Percentiles rank a stretch among this genome's conserved stretches.
Conservation (phyloP, 2,797 vertebrate genomes). For the Oceanodroma leucorhoa region DNA sequence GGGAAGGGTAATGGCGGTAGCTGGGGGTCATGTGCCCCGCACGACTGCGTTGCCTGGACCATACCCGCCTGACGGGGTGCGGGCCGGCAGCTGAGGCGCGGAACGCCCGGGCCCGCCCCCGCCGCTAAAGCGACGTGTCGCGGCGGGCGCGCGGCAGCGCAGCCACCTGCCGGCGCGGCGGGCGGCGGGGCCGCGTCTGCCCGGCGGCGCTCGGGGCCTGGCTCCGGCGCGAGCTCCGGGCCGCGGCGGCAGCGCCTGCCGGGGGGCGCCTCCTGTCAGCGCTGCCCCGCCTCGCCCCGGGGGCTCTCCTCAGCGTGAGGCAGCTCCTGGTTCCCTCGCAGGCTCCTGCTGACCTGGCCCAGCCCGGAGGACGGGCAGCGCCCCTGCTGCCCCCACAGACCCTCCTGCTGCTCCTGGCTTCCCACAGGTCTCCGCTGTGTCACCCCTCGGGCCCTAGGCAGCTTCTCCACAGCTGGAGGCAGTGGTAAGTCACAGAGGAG, state of each 20-base stretch:
- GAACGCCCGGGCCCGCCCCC: not conserved
- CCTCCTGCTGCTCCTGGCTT: not conserved
- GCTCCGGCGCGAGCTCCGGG: not conserved
- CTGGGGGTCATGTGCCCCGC: not conserved
- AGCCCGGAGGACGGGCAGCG: fast-evolving
- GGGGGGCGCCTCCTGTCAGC: fast-evolving
- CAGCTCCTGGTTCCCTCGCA: fast-evolving
- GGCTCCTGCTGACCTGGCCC: not conserved
- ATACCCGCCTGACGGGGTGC: too few species aligned
- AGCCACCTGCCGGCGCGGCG: not conserved
- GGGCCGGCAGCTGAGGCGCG: not conserved
- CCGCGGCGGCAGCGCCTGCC: not conserved
- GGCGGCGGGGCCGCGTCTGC: not conserved
- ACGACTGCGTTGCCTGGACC: fast-evolving
- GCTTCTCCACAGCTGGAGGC: not conserved
- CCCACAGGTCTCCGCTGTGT: not conserved
- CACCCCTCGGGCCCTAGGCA: not conserved
- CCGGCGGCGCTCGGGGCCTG: not conserved
- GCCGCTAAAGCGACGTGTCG: constrained; percentile 71
- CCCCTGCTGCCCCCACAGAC: fast-evolving
- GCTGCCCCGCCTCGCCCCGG: not conserved
- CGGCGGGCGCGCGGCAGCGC: not conserved
- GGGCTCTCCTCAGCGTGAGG: not conserved
- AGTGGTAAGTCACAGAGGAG: constrained; percentile 12
- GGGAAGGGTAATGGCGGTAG: fast-evolving